phyloP scores from a whole-genome alignment of 2,113 vertebrate genomes.

The Rostratula benghalensis region DNA sequence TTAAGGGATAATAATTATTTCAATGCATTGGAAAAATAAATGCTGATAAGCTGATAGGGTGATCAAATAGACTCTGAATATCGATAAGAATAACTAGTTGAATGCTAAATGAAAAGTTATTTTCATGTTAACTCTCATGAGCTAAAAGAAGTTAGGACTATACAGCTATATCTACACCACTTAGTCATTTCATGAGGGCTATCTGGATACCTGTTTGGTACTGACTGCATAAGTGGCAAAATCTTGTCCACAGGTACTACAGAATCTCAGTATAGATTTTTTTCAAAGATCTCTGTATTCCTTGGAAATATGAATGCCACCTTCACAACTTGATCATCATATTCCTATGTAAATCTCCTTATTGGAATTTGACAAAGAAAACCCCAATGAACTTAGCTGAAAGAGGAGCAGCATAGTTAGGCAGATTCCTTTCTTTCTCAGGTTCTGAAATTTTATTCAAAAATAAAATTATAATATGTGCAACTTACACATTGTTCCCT shows the following conservation, averaged over 20 bases:
- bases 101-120: background rate
- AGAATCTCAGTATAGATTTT: background rate
- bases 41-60: background rate
- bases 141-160: background rate
- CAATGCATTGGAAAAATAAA: background rate
- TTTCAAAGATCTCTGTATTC: background rate
- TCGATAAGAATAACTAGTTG: background rate
- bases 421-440: background rate
- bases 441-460: background rate
- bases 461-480: background rate
- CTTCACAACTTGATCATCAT: background rate
- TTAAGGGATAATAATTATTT: background rate
- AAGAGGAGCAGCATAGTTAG: background rate
- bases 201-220: background rate
- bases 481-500: background rate
- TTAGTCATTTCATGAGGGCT: background rate
- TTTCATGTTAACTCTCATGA: background rate
- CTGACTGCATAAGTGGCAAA: background rate
- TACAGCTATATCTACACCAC: background rate
- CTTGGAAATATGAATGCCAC: background rate
- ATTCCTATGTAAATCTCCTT: background rate
- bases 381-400: background rate
- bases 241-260: background rate
- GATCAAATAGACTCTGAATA: background rate
- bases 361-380: background rate